These are phyloP conservation scores for Etheostoma perlongum DNA, from an alignment of 2,797 vertebrate genomes.

Conservation along the genomic window DNA sequence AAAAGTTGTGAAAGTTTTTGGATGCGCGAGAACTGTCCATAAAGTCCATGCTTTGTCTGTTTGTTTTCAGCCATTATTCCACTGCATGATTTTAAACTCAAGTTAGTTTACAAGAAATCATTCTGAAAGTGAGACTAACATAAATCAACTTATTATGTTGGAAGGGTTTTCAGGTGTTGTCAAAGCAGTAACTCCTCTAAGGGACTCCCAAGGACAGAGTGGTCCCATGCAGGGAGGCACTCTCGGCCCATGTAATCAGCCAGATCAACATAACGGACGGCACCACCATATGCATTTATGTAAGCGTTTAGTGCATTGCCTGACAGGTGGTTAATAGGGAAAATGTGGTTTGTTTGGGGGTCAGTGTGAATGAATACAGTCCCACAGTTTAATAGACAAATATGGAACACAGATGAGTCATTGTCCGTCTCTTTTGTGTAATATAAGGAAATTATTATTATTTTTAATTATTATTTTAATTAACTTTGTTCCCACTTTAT, in stretches of 20 bases:
- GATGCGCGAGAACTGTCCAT: no score
- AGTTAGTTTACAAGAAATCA: background rate
- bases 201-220: background rate
- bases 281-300: no score
- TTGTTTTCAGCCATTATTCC: background rate
- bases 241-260: no score
- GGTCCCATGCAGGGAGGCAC: background rate
- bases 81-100: background rate
- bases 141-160: background rate
- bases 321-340: background rate
- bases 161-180: background rate
- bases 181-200: background rate
- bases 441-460: no score
- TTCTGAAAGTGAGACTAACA: background rate
- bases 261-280: no score
- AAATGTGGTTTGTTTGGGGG: conserved; percentile 5
- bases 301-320: no score
- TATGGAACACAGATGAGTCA: background rate
- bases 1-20: background rate
- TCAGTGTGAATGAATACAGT: conserved; percentile 24
- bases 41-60: background rate
- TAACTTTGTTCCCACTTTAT: no score
- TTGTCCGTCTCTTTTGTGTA: background rate
- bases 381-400: conserved; percentile 19
- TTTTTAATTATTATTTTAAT: no score